phyloP scores from a whole-genome alignment of 2,797 vertebrate genomes.

The Lagocephalus sceleratus region DNA sequence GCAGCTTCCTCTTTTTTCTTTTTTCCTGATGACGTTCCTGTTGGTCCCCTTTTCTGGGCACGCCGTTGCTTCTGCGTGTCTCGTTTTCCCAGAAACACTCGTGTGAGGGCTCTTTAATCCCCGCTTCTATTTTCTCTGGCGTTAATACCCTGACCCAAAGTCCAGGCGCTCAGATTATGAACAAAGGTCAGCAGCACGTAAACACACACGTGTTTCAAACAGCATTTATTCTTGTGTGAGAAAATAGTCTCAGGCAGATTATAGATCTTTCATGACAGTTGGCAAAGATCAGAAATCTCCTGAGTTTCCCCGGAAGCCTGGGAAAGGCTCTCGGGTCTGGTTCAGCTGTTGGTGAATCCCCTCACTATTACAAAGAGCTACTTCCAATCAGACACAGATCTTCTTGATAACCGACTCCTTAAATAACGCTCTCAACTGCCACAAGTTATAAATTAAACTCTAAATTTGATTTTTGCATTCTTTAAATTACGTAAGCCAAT shows the following conservation, averaged over 20 bases:
- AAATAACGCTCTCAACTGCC: constrained; percentile 76
- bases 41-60: no score
- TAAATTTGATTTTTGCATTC: constrained; percentile 79
- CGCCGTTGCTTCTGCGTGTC: no score
- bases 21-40: no score
- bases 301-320: constrained; percentile 32
- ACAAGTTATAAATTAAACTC: constrained; percentile 81
- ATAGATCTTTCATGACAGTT: constrained; percentile 55
- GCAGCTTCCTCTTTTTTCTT: no score
- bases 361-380: constrained; percentile 73
- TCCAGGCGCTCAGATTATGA: not conserved
- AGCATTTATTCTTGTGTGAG: constrained; percentile 77
- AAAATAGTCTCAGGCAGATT: constrained; percentile 74
- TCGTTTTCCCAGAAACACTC: no score
- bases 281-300: constrained; percentile 43
- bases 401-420: constrained; percentile 71
- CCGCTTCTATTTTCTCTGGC: not conserved
- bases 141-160: not conserved
- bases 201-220: constrained; percentile 61
- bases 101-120: not conserved
- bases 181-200: not conserved
- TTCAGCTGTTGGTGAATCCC: constrained; percentile 52
- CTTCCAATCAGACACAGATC: constrained; percentile 68
- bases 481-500: constrained; percentile 79
- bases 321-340: constrained; percentile 32